Conservation (phyloP, 2,888 invertebrate species). For the Syrphus vitripennis region DNA sequence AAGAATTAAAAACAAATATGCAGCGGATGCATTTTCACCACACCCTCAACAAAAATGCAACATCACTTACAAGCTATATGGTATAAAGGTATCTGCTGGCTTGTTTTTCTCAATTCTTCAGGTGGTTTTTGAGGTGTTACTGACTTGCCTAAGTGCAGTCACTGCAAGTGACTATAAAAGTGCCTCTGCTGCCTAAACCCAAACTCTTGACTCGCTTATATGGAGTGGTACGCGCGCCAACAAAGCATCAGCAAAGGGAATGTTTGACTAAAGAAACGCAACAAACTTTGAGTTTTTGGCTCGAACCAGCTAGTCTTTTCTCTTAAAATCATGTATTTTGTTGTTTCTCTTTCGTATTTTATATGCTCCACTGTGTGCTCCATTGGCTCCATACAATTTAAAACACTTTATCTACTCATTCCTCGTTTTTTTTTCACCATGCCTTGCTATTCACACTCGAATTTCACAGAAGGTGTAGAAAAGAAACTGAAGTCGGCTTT, state of each 20-base stretch:
- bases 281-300: constrained; percentile 19
- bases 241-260: constrained; percentile 36
- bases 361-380: constrained; percentile 4
- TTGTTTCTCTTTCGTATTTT: constrained; percentile 53
- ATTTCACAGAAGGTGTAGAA: constrained; percentile 66
- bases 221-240: constrained; percentile 4
- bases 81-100: background rate
- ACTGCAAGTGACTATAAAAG: constrained; percentile 1
- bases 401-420: constrained; percentile 40
- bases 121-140: background rate
- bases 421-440: constrained; percentile 39
- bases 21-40: constrained; percentile 22
- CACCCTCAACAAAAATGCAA: constrained; percentile 44
- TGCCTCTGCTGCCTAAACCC: background rate
- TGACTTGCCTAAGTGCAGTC: background rate
- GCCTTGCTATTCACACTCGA: constrained; percentile 52
- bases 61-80: background rate
- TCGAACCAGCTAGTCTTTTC: constrained; percentile 56
- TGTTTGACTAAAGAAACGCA: background rate
- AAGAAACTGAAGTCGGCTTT: constrained; percentile 64
- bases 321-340: constrained; percentile 47
- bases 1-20: background rate
- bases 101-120: constrained; percentile 17
- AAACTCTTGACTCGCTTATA: constrained; percentile 4
- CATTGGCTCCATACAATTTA: background rate